Percentiles rank a stretch among this genome's conserved stretches.
phyloP scores from a whole-genome alignment of 2,888 invertebrate genomes.

The Trachelus iudaicus region DNA sequence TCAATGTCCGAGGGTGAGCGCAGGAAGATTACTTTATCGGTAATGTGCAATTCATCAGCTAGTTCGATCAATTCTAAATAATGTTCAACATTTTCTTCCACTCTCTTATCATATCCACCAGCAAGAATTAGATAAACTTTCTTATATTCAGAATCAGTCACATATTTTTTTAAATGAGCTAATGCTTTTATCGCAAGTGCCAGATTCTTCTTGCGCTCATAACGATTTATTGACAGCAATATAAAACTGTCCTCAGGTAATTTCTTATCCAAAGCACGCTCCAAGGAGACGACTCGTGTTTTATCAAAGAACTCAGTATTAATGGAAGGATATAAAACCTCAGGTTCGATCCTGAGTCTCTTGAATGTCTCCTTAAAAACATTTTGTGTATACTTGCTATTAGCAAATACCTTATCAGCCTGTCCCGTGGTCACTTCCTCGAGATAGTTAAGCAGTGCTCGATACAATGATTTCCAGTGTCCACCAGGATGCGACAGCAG shows the following conservation, averaged over 20 bases:
- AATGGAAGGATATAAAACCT: slow-evolving; percentile 94
- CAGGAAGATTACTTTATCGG: slow-evolving; percentile 82
- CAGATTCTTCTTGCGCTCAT: slow-evolving; percentile 97
- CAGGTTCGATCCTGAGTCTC: slow-evolving; percentile 75
- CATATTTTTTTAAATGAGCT: slow-evolving; percentile 71
- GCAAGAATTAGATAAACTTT: slow-evolving; percentile 89
- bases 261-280: slow-evolving; percentile 69
- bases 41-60: slow-evolving; percentile 73
- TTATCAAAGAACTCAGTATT: slow-evolving; percentile 80
- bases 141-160: slow-evolving; percentile 72
- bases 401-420: slow-evolving; percentile 93
- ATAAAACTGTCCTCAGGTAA: slow-evolving; percentile 67
- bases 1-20: slow-evolving; percentile 87
- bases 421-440: slow-evolving; percentile 89
- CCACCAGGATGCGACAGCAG: slow-evolving; percentile 83
- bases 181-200: slow-evolving; percentile 85
- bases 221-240: slow-evolving; percentile 96
- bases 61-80: slow-evolving; percentile 80
- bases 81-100: slow-evolving; percentile 88
- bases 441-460: slow-evolving; percentile 88
- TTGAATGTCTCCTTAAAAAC: slow-evolving; percentile 90
- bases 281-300: slow-evolving; percentile 64
- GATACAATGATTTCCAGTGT: slow-evolving; percentile 82
- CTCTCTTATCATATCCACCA: slow-evolving; percentile 94
- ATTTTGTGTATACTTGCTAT: slow-evolving; percentile 94